These are phyloP conservation scores for Lutraria lutraria DNA, from an alignment of 2,888 invertebrate species.

Conservation along the genomic window DNA sequence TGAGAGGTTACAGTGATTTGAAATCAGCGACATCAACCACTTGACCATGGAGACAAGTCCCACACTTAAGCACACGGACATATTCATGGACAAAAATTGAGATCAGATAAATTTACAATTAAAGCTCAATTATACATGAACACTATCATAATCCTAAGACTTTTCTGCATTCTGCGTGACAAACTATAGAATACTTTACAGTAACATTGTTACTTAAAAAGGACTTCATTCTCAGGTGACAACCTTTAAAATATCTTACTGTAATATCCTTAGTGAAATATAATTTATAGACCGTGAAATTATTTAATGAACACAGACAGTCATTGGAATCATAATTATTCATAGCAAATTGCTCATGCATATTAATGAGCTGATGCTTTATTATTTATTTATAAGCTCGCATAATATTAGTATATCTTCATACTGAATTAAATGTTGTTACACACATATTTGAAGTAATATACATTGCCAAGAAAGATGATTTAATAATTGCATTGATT, in stretches of 20 bases:
- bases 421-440: not conserved
- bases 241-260: not conserved
- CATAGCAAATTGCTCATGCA: slow-evolving; percentile 9
- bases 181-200: not conserved
- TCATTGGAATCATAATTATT: not conserved
- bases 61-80: too few species aligned
- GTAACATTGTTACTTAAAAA: not conserved
- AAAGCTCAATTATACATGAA: too few species aligned
- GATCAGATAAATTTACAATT: too few species aligned
- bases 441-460: not conserved
- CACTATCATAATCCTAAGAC: too few species aligned
- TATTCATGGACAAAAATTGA: too few species aligned
- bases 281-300: not conserved
- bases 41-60: too few species aligned
- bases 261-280: not conserved
- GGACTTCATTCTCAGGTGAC: not conserved
- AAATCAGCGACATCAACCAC: too few species aligned
- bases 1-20: too few species aligned
- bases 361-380: not conserved
- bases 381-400: not conserved
- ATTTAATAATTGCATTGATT: not conserved
- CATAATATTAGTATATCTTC: slow-evolving; percentile 1
- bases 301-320: slow-evolving; percentile 1
- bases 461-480: not conserved
- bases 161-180: too few species aligned